A percentile compares a stretch with the other conserved stretches of the same genome.
phyloP scores from a whole-genome alignment of 1,140 invertebrate genomes.

The Acyrthosiphon pisum region DNA sequence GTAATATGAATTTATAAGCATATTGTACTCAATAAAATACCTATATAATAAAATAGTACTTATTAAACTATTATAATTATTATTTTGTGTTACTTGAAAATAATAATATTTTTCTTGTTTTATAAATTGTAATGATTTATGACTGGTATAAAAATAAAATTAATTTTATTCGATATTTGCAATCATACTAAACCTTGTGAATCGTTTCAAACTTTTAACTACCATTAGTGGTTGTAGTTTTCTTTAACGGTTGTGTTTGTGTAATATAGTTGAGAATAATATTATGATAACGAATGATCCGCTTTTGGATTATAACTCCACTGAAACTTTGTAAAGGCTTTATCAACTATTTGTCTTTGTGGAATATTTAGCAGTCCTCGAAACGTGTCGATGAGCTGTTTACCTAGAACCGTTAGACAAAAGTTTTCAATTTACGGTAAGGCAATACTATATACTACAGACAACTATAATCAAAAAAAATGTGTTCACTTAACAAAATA shows the following conservation, averaged over 20 bases:
- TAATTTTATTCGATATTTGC: slow-evolving; percentile 1
- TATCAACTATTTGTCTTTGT: slow-evolving; percentile 26
- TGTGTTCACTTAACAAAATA: background rate
- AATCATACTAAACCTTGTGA: background rate
- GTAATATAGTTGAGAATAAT: background rate
- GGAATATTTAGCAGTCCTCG: background rate
- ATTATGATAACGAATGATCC: slow-evolving; percentile 12
- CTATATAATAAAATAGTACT: background rate
- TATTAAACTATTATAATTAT: background rate
- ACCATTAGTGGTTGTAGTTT: background rate
- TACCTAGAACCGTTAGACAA: background rate
- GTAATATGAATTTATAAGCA: background rate
- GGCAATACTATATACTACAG: background rate
- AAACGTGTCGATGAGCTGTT: background rate
- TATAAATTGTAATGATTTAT: background rate
- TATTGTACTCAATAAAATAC: background rate
- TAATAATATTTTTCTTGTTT: background rate
- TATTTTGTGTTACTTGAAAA: background rate
- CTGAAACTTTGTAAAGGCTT: background rate
- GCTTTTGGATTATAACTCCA: background rate
- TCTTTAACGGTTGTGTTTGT: background rate
- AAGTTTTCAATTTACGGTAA: background rate
- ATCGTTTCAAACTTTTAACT: background rate
- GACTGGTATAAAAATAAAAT: background rate
- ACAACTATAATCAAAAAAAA: background rate